Conservation (phyloP, 2,888 invertebrate species). For the Paralinhomoeus sp. region DNA sequence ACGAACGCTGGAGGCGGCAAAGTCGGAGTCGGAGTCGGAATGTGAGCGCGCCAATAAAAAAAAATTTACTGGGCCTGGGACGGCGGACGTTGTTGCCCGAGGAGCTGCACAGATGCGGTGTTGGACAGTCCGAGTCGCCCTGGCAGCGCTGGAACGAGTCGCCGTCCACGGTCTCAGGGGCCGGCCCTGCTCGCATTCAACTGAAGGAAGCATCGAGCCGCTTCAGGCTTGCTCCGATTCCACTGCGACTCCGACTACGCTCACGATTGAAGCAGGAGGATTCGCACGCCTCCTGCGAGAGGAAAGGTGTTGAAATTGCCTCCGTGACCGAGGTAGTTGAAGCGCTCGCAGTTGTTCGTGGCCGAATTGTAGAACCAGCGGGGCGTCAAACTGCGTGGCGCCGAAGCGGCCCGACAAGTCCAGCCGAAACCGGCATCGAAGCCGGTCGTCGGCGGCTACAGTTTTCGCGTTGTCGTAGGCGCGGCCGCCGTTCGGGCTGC, state of each 20-base stretch:
- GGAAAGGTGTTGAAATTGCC: slow-evolving; percentile 21
- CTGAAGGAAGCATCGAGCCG: too few relatives aligned
- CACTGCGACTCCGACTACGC: too few relatives aligned
- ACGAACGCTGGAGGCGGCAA: background rate
- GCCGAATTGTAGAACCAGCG: slow-evolving; percentile 17
- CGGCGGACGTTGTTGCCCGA: slow-evolving; percentile 15
- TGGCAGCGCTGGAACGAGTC: slow-evolving; percentile 13
- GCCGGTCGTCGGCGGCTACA: background rate
- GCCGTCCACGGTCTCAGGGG: background rate
- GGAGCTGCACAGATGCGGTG: slow-evolving; percentile 16
- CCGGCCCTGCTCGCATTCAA: background rate
- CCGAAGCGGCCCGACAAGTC: too few relatives aligned
- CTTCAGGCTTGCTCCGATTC: too few relatives aligned
- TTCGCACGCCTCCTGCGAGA: slow-evolving; percentile 10
- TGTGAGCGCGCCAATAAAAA: background rate
- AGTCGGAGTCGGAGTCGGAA: too few relatives aligned
- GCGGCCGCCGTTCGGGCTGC: background rate
- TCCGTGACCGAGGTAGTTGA: slow-evolving; percentile 17
- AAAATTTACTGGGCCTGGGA: slow-evolving; percentile 15
- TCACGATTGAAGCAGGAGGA: slow-evolving; percentile 11
- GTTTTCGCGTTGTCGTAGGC: background rate
- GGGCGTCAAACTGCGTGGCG: background rate
- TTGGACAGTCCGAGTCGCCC: slow-evolving; percentile 20
- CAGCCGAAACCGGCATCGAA: background rate
- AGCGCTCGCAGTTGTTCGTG: slow-evolving; percentile 13